Evolutionary conservation across 2,888 invertebrate species (phyloP), one percentile per base, ranked within the genome.

Genomic region (Drosophila histrio): DNA sequence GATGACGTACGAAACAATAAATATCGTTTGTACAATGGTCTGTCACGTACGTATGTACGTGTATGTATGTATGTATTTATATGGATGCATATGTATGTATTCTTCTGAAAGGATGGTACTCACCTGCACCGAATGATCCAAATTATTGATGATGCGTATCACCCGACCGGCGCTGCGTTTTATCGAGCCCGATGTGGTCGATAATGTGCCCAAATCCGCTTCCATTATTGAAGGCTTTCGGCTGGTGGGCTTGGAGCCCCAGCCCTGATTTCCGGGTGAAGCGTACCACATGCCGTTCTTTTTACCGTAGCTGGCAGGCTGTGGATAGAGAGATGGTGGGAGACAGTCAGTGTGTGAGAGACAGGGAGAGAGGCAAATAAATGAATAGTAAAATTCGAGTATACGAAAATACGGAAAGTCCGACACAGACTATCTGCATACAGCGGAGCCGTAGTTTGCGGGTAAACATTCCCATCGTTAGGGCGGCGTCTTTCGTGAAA

Each of bases 141-240:
- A 95, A 91, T 97, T 97, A 92, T 98, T 98, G 90, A 98, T 96
- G 90, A 98, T 97, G 80, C 98, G 94, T 90, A 98, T 97, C 81
- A 97, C 96, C 80, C 97, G 93, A 47, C 97, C 96, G 66, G 96
- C 96, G 82, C 95, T 94, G 9, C 96, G 96, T 88, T 96, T 96
- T 90, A 94, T 93, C 70, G 92, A 92, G 73, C 92, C 92, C 76
- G 92, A 93, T 89, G 92, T 94, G 91, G 92, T 94, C 64, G 94
- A 94, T 54, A 96, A 95, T 46, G 95, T 95, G 79, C 91, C 91
- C 82, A 92, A 88, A 88, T 96, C 96, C 54, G 96, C 95, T 92
- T 97, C 97, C 74, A 95, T 96, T 82, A 96, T 95, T 72, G 96
- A 96, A 78, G 96, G 95, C 92, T 97, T 97, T 79, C 96, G 94